Evolutionary conservation across 2,888 invertebrate genomes (phyloP).

Genomic region (Ennomos quercinarius): DNA sequence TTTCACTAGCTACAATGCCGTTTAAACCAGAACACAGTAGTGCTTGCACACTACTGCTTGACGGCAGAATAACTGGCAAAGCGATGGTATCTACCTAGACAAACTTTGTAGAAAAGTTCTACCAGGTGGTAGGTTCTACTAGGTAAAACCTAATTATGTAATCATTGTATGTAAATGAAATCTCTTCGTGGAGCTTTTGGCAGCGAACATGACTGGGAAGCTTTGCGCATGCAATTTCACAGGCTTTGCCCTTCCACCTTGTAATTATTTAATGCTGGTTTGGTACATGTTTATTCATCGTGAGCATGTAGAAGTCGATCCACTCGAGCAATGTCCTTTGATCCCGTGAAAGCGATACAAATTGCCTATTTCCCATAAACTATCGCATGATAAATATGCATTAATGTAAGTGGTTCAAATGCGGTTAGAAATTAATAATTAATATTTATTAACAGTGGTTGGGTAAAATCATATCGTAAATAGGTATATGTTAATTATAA

Average conservation of each 20-base stretch:
- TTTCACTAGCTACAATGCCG: too few species aligned
- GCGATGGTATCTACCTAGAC: too few species aligned
- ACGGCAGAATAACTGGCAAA: too few species aligned
- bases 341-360: slow-evolving; percentile 8
- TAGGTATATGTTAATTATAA: too few species aligned
- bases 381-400: background rate
- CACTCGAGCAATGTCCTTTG: slow-evolving; percentile 11
- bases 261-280: slow-evolving; percentile 15
- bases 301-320: slow-evolving; percentile 14
- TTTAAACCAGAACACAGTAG: too few species aligned
- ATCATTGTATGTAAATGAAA: background rate
- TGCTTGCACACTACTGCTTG: too few species aligned
- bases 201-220: slow-evolving; percentile 13
- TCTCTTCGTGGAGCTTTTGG: background rate
- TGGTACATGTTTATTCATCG: slow-evolving; percentile 17
- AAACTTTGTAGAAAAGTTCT: too few species aligned
- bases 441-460: too few species aligned
- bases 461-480: too few species aligned
- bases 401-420: background rate
- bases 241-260: slow-evolving; percentile 15
- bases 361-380: background rate
- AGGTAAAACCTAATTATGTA: too few species aligned
- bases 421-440: background rate
- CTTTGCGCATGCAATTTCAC: slow-evolving; percentile 1
- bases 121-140: too few species aligned